A percentile compares a stretch with the other conserved stretches of the same genome.
Conservation (phyloP, 2,888 invertebrate genomes). For the Leucoptera coffeella region DNA sequence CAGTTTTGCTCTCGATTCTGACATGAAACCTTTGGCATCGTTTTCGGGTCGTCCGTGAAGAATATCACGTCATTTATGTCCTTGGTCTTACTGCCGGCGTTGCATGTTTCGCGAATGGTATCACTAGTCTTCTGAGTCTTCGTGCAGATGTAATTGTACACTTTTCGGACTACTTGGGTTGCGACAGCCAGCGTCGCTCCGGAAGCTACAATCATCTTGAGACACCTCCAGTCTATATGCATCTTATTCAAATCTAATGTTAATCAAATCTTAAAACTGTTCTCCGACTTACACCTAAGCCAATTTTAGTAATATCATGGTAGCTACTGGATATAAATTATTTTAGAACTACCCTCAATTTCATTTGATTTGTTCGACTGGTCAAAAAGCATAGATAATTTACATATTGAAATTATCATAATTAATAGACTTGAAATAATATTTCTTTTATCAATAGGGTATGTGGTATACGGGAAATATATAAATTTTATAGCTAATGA, state of each 20-base stretch:
- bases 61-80: slow-evolving; percentile 44
- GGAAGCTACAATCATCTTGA: slow-evolving; percentile 29
- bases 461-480: too few species aligned
- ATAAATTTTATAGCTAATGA: too few species aligned
- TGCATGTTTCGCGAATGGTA: slow-evolving; percentile 17
- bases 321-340: too few species aligned
- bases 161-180: slow-evolving; percentile 30
- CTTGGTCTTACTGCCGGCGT: slow-evolving; percentile 20
- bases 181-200: slow-evolving; percentile 33
- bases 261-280: too few species aligned
- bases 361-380: too few species aligned
- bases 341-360: too few species aligned
- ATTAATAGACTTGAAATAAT: too few species aligned
- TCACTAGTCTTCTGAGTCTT: slow-evolving; percentile 12
- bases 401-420: neutral
- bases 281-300: too few species aligned
- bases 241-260: too few species aligned
- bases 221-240: slow-evolving; percentile 40
- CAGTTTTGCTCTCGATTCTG: slow-evolving; percentile 39
- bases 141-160: slow-evolving; percentile 19
- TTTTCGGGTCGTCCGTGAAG: slow-evolving; percentile 36
- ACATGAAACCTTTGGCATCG: slow-evolving; percentile 28
- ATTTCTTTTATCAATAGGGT: too few species aligned
- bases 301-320: too few species aligned
- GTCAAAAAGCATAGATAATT: slow-evolving; percentile 11